Evolutionary conservation across 2,113 vertebrate genomes (phyloP).

Genomic region (Eidolon helvum): DNA sequence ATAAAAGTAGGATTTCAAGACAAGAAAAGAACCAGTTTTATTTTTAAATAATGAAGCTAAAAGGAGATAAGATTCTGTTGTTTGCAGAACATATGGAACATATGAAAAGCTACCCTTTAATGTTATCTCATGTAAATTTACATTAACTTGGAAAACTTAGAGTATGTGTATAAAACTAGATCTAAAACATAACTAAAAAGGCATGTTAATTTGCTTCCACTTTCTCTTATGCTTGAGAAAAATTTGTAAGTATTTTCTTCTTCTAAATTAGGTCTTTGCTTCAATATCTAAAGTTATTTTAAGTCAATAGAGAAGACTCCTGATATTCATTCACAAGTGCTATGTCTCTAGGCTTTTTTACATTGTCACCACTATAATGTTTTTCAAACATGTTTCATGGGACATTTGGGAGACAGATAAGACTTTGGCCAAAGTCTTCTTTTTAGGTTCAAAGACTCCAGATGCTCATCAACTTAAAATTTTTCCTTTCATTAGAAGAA

Average conservation of each 20-base stretch:
- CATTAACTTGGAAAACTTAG: neutral
- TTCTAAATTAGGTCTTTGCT: neutral
- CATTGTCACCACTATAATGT: neutral
- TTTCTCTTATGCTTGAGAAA: neutral
- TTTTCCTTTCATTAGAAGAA: neutral
- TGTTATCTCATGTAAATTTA: neutral
- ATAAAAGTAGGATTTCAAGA: conserved; percentile 1
- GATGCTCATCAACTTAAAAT: neutral
- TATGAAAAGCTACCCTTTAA: conserved; percentile 10
- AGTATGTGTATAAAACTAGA: neutral
- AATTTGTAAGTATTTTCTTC: neutral
- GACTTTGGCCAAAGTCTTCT: neutral
- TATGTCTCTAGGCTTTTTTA: neutral
- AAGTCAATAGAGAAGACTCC: neutral
- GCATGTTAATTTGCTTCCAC: neutral
- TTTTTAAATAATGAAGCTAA: neutral
- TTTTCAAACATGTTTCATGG: neutral
- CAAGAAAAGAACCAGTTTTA: neutral
- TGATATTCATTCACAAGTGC: neutral
- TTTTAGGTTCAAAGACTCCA: neutral
- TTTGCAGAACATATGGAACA: neutral
- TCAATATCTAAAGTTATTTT: neutral
- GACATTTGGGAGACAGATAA: neutral
- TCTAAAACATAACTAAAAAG: neutral
- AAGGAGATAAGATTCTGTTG: neutral